Conservation (phyloP, 2,797 vertebrate species). For the Siniperca obscura region DNA sequence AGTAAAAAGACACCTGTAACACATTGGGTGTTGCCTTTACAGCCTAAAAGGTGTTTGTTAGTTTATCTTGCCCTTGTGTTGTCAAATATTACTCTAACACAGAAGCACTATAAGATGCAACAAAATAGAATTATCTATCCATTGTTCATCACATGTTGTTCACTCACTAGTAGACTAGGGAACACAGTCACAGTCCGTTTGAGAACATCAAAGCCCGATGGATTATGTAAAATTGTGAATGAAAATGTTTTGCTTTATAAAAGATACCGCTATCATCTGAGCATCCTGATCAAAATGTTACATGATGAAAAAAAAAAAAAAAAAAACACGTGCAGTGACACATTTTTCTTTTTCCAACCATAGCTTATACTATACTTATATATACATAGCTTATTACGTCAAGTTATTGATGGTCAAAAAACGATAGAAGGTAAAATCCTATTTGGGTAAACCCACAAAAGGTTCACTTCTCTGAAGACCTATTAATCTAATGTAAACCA, state of each 20-base stretch:
- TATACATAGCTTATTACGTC: too few species aligned
- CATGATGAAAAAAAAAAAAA: neutral
- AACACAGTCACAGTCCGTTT: neutral
- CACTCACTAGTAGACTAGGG: neutral
- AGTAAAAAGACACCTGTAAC: neutral
- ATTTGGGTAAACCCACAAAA: constrained; percentile 2
- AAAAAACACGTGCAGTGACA: neutral
- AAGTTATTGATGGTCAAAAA: neutral
- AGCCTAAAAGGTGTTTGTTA: neutral
- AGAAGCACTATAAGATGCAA: neutral
- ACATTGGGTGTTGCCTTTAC: neutral
- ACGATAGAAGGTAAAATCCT: neutral
- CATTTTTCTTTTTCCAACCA: neutral
- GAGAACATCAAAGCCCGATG: neutral
- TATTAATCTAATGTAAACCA: constrained; percentile 24
- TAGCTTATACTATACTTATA: too few species aligned
- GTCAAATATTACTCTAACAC: neutral
- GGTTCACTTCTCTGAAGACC: neutral
- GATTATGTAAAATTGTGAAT: neutral
- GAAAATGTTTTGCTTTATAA: neutral
- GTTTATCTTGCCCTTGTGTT: neutral
- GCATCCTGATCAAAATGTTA: neutral
- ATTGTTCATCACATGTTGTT: neutral
- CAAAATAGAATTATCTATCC: neutral
- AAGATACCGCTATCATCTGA: too few species aligned